Evolutionary conservation across 2,113 vertebrate genomes (phyloP), one percentile per base, ranked within the genome.

Genomic region (Psephotus haematonotus): DNA sequence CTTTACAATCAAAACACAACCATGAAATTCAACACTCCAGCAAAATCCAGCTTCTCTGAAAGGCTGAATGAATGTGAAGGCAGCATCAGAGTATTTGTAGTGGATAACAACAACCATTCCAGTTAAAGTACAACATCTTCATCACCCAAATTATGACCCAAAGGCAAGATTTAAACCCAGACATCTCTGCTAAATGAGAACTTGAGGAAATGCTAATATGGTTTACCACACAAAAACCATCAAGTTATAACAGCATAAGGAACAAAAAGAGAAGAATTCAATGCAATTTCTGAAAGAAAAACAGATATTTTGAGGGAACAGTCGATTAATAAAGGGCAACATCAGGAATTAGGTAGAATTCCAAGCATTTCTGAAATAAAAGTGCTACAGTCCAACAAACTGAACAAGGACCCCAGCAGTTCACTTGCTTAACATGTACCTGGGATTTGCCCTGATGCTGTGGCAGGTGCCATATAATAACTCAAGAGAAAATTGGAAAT

Each of bases 101-200:
- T 25, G 27, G 35, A 90, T 50, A 74, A 68, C 37, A 97, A 74
- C 22, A 91, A 64, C 15, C 24, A 74, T 89, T 96, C 85, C 27
- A 44, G 29, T 46, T 86, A 91, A 85, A 91, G 88, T 74, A 60
- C 46, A 76, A 47, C 83, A 82, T 22, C 41, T 72, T 43, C 11
- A n/a, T 76, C 65, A 79, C 37, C 79, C n/a, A 87, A 94, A 93
- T 88, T 88, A 89, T 93, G 62, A 82, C 28, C 62, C 70, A 60
- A 33, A 84, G 84, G 49, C 28, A 77, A 90, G 16, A 83, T 83
- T 86, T 91, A 82, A 96, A 92, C n/a, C 55, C 75, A 90, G 91
- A 50, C 9, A 80, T 44, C 14, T 79, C 77, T 57, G 31, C 82
- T 67, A 77, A 91, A 63, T 35, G 63, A 87, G 39, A 70, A 68